Evolutionary conservation across 2,888 invertebrate genomes (phyloP), one percentile per base, ranked within the genome.

Genomic region (Corythucha ciliata): DNA sequence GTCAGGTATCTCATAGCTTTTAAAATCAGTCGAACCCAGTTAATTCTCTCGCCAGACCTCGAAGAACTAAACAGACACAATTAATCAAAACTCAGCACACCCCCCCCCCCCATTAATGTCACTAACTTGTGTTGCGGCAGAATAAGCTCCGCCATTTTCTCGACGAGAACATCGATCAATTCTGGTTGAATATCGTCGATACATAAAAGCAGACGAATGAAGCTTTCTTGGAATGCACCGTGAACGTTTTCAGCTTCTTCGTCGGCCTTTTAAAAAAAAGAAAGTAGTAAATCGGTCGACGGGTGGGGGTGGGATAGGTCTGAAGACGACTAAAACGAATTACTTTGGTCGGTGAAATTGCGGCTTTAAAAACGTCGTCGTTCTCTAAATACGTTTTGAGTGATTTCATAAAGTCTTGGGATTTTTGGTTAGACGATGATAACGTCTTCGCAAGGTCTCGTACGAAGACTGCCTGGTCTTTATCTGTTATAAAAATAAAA

Each of bases 1-100:
- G 76, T 78, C 37, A 86, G 69, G 57, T 79, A 78, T 20, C 79
- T 76, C 53, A 86, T 71, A 56, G 81, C 79, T 58, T 78, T 78
- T 21, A 87, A 62, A 58, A 84, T 71, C 63, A 79, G 54, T 18
- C 60, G 50, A 6, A 62, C 58, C 62, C 63, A 63, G 36, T 57
- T 57, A 7, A 60, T 57, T 29, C 53, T 49, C 22, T 53, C 51
- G 16, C 49, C 50, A 3, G 36, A 24, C 32, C n/a, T n/a, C n/a
- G n/a, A n/a, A n/a, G n/a, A n/a, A n/a, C n/a, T 29, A 20, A 50
- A 21, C 8, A 33, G 26, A 21, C 12, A 46, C n/a, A 32, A 54
- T 22, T 14, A 56, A 55, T 41, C 25, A n/a, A 25, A 24, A 20
- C 26, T 4, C 29, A 33, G 14, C 32, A n/a, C 25, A 25, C 22